Percentiles rank a stretch among this genome's conserved stretches.
These are phyloP conservation scores for Apistogramma diplotaenia DNA, from an alignment of 2,113 vertebrate genomes.

Conservation along the genomic window DNA sequence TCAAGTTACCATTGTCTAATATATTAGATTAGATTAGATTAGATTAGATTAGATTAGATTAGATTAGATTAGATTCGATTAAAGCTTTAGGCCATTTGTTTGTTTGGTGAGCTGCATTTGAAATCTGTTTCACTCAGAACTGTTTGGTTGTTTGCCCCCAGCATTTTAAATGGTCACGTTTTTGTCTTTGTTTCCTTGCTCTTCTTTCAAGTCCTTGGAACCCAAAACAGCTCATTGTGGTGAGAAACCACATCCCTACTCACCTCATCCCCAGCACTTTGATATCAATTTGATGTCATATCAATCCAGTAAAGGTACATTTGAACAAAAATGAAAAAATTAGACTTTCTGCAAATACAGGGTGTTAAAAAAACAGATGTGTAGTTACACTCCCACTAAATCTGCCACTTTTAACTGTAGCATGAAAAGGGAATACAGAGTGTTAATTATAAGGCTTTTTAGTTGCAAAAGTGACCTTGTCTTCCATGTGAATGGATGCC, in stretches of 20 bases:
- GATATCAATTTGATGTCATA: too few relatives aligned
- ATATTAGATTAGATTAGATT: background rate
- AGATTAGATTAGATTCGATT: too few relatives aligned
- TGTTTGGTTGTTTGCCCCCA: background rate
- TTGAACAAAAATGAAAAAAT: background rate
- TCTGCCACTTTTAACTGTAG: background rate
- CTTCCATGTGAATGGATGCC: background rate
- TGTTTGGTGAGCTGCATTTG: background rate
- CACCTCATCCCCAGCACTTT: constrained; percentile 60
- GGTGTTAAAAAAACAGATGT: background rate
- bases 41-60: too few relatives aligned
- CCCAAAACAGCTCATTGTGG: constrained; percentile 69
- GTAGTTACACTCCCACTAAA: too few relatives aligned
- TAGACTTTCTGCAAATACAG: background rate
- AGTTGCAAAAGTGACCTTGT: too few relatives aligned
- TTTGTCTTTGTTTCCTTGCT: background rate
- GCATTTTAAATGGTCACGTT: background rate
- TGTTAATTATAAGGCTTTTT: background rate
- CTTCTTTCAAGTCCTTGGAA: constrained; percentile 65
- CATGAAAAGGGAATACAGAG: background rate
- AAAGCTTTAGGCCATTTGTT: background rate
- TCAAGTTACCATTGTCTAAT: background rate
- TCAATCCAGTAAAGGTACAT: background rate
- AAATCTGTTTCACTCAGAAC: background rate
- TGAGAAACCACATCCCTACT: constrained; percentile 67